Conservation (phyloP, 2,113 vertebrate genomes). For the Siphamia tubifer region DNA sequence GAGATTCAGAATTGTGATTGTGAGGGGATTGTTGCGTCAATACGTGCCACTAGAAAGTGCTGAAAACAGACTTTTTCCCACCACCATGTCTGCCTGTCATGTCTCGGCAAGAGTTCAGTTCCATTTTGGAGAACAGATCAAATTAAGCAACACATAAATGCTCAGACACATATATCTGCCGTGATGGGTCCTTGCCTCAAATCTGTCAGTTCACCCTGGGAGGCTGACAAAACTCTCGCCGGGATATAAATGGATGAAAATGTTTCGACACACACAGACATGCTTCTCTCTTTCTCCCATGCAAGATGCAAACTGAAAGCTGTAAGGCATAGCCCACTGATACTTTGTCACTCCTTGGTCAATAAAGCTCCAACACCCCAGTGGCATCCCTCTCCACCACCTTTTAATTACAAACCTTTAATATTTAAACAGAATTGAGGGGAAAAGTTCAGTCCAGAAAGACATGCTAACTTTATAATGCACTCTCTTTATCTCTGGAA, state of each 20-base stretch:
- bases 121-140: constrained; percentile 37
- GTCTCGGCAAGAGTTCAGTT: constrained; percentile 39
- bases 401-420: constrained; percentile 77
- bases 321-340: not conserved
- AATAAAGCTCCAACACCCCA: constrained; percentile 64
- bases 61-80: constrained; percentile 5
- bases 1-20: not conserved
- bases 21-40: not conserved
- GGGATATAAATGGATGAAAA: constrained; percentile 59
- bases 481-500: not conserved
- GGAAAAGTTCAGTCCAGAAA: constrained; percentile 24
- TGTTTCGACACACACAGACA: constrained; percentile 30
- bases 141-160: constrained; percentile 61
- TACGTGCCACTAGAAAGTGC: not conserved
- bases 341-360: constrained; percentile 65
- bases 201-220: constrained; percentile 33
- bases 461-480: constrained; percentile 48
- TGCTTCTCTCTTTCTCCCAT: not conserved
- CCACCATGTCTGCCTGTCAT: constrained; percentile 42
- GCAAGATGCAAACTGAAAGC: not conserved
- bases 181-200: constrained; percentile 10
- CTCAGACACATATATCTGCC: constrained; percentile 37
- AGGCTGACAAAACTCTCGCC: constrained; percentile 14
- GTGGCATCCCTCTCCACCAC: constrained; percentile 62
- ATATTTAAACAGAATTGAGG: constrained; percentile 78